A percentile compares a stretch with the other conserved stretches of the same genome.
Evolutionary conservation across 2,113 vertebrate genomes (phyloP).

Genomic region (Geothlypis trichas): DNA sequence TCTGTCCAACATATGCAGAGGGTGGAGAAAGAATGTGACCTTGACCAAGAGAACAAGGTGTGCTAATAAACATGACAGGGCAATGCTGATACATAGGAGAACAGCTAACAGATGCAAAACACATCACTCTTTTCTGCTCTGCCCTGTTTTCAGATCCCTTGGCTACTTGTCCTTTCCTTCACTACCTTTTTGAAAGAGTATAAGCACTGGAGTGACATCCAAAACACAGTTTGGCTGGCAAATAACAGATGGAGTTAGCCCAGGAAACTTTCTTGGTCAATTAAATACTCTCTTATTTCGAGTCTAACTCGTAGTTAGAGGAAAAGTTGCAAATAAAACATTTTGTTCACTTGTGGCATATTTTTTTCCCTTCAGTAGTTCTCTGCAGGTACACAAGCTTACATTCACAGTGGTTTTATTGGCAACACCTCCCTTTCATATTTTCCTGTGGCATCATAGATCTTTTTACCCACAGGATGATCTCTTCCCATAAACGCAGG

Average conservation of each 20-base stretch:
- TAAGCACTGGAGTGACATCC: neutral
- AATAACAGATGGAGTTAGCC: neutral
- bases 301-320: neutral
- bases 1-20: neutral
- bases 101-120: neutral
- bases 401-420: neutral
- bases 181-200: neutral
- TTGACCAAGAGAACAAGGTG: conserved; percentile 47
- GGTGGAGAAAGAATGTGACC: conserved; percentile 43
- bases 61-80: conserved; percentile 20
- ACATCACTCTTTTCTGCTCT: neutral
- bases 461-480: neutral
- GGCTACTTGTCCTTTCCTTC: neutral
- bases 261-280: neutral
- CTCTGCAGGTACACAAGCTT: neutral
- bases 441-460: neutral
- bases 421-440: neutral
- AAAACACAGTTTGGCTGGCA: conserved; percentile 26
- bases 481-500: conserved; percentile 15
- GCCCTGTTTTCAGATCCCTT: neutral
- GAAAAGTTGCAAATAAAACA: neutral
- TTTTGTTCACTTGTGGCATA: neutral
- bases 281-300: neutral
- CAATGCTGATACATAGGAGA: neutral
- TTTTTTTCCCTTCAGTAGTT: neutral